phyloP scores from a whole-genome alignment of 2,888 invertebrate genomes.

The Julus scanicus region DNA sequence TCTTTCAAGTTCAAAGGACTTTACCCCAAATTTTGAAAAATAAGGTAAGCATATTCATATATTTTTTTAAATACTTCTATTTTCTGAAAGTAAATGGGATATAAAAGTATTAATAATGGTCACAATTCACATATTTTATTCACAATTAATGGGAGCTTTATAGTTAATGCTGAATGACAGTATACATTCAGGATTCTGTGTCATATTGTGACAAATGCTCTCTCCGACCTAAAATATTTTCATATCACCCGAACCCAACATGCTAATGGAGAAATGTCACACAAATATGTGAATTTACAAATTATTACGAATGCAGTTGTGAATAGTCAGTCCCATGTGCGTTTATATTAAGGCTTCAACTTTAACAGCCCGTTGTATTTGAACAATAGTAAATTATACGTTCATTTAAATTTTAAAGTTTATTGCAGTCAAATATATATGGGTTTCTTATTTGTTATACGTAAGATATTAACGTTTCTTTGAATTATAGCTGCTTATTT shows the following conservation, averaged over 20 bases:
- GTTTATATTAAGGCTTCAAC: neutral
- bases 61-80: neutral
- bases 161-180: no score
- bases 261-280: neutral
- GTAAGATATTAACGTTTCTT: neutral
- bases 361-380: neutral
- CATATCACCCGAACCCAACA: neutral
- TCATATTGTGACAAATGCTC: neutral
- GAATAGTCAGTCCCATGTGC: neutral
- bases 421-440: neutral
- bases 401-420: neutral
- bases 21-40: neutral
- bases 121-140: neutral
- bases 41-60: neutral
- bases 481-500: neutral
- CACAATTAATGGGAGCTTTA: no score
- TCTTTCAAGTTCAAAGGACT: conserved; percentile 33
- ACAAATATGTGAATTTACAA: neutral
- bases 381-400: neutral
- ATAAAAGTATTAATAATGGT: neutral
- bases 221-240: neutral
- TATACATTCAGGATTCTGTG: neutral
- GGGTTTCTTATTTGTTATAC: neutral
- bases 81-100: neutral
- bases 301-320: neutral